These are phyloP conservation scores for Atopsyche davidsoni DNA, from an alignment of 1,140 invertebrate genomes.

Conservation along the genomic window DNA sequence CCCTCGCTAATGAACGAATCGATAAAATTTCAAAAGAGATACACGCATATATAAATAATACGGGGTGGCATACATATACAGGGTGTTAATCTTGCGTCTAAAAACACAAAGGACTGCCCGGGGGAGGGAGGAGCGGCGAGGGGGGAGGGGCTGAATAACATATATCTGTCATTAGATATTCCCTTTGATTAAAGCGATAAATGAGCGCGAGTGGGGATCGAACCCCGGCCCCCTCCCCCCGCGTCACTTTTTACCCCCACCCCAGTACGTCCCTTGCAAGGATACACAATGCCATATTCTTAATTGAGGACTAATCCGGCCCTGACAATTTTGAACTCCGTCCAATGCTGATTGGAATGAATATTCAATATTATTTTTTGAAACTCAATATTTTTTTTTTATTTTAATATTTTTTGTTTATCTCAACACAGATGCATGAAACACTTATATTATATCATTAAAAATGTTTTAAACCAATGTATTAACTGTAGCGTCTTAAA, in stretches of 20 bases:
- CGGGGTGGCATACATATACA: constrained; percentile 1
- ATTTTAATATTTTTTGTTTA: too few species aligned
- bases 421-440: too few species aligned
- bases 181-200: constrained; percentile 31
- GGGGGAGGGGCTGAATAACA: constrained; percentile 19
- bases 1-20: constrained; percentile 26
- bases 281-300: constrained; percentile 25
- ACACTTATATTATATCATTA: too few species aligned
- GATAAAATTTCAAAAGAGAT: constrained; percentile 27
- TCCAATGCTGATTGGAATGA: constrained; percentile 8
- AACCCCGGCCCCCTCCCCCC: constrained; percentile 3
- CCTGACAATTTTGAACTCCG: constrained; percentile 25
- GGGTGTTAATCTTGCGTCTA: constrained; percentile 30
- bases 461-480: too few species aligned
- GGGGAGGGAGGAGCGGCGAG: background rate
- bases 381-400: too few species aligned
- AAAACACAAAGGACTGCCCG: constrained; percentile 28
- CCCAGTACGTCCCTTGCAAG: too few species aligned
- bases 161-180: constrained; percentile 31
- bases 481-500: too few species aligned
- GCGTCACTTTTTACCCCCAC: constrained; percentile 11
- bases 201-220: constrained; percentile 22
- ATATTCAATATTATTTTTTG: too few species aligned
- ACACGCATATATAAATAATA: constrained; percentile 17
- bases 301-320: constrained; percentile 23